A percentile compares a stretch with the other conserved stretches of the same genome.
These are phyloP conservation scores for Psittacula cyanocephala DNA, from an alignment of 2,113 vertebrate genomes.

Conservation along the genomic window DNA sequence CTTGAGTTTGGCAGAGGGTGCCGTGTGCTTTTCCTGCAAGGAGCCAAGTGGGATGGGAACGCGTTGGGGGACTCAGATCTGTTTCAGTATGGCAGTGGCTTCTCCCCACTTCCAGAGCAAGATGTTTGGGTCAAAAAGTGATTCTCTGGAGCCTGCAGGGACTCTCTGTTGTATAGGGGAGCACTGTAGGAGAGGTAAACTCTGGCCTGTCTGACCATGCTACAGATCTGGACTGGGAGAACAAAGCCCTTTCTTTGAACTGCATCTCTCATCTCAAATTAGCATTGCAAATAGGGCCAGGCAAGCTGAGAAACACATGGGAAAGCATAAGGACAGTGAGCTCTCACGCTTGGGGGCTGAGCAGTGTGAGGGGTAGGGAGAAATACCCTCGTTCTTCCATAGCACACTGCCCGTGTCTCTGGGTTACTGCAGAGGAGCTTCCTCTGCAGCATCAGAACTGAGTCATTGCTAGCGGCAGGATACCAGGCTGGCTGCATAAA, in stretches of 20 bases:
- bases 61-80: rapidly evolving
- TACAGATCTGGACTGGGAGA: neutral
- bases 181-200: neutral
- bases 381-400: neutral
- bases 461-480: neutral
- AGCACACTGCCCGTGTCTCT: rapidly evolving
- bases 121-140: neutral
- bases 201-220: neutral
- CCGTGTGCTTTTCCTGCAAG: neutral
- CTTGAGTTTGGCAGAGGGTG: neutral
- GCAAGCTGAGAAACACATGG: conserved; percentile 35
- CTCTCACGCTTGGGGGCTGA: conserved; percentile 36
- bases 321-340: conserved; percentile 21
- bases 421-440: neutral
- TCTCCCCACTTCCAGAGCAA: neutral
- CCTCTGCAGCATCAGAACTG: neutral
- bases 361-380: neutral
- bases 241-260: conserved; percentile 32
- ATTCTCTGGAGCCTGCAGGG: neutral
- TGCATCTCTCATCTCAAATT: conserved; percentile 34
- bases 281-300: conserved; percentile 41
- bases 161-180: neutral
- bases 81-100: neutral
- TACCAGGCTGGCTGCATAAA: neutral
- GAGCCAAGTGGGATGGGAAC: rapidly evolving